A percentile compares a stretch with the other conserved stretches of the same genome.
These are phyloP conservation scores for Ceyx cyanopectus DNA, from an alignment of 2,113 vertebrate species.

Conservation along the genomic window DNA sequence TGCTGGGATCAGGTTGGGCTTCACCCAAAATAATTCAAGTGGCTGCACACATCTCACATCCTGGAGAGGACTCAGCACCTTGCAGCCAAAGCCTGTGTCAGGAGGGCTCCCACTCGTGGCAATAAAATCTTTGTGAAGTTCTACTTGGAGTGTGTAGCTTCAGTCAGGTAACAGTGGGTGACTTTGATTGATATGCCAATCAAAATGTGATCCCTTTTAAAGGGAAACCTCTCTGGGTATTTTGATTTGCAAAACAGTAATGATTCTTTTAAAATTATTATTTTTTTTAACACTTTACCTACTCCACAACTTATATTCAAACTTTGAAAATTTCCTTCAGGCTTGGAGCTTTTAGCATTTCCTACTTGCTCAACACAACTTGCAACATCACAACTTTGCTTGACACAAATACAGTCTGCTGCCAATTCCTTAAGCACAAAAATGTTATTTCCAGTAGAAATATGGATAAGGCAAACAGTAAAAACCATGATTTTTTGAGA, in stretches of 20 bases:
- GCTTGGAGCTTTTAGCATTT: not conserved
- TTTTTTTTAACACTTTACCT: not conserved
- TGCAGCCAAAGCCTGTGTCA: rapidly evolving
- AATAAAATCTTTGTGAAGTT: not conserved
- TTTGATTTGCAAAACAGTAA: not conserved
- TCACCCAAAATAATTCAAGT: not conserved
- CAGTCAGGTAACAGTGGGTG: not conserved
- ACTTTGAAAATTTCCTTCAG: not conserved
- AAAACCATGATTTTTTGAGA: too few species aligned
- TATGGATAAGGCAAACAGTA: too few species aligned
- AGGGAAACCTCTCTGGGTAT: not conserved
- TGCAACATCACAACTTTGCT: not conserved
- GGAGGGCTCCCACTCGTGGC: not conserved
- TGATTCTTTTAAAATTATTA: not conserved
- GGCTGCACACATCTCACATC: rapidly evolving
- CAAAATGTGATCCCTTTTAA: not conserved
- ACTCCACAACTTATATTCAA: not conserved
- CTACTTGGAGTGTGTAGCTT: not conserved
- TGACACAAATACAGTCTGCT: not conserved
- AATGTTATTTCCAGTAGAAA: not conserved
- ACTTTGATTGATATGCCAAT: not conserved
- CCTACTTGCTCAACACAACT: not conserved
- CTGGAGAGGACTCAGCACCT: not conserved
- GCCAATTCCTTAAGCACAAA: not conserved
- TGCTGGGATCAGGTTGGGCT: not conserved